Base-by-base conservation (phyloP, 2,797 vertebrate species). In the Rallus crepitans region DNA sequence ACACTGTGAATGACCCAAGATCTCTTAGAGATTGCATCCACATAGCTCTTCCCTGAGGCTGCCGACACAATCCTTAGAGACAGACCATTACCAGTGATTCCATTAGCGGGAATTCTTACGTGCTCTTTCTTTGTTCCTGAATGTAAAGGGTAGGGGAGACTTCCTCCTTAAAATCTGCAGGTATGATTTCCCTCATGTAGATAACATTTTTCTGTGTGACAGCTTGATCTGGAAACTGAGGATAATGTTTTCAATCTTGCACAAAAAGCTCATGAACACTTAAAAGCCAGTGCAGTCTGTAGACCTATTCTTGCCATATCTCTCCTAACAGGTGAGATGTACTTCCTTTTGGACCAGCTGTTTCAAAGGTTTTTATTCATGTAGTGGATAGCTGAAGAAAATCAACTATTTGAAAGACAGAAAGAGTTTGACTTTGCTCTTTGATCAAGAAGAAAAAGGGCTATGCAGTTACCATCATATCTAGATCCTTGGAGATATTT, bases 361-460 rank as follows among this genome's bases (percentile, higher is more conserved):
- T 92, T 92, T 92, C 71, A 92, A 94, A 94, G 68, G 28, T 7
- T 91, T 88, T 90, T 83, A 87, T 86, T 94, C 77, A 61, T 68
- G 17, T 60, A 57, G 53, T 71, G 61, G 50, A 39, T 71, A 91
- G 50, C 56, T 72, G 85, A 86, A n/a, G 61, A 89, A 92, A 81
- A 91, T 91, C 37, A 78, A 5, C 87, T 93, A 39, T 65, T 93
- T 83, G 55, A 86, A 95, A 95, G 65, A 48, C 8, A 47, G 81
- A n/a, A 73, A 18, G 45, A 77, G 37, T 75, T 92, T 89, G 75
- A 82, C 56, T 92, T 87, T 8, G 2, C n/a, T 73, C 33, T 93
- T 82, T 87, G 68, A 82, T 95, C 23, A 76, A 47, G 56, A 94
- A n/a, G 56, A 80, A 64, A 87, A 91, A 81, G 68, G 39, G 23